phyloP scores from a whole-genome alignment of 2,113 vertebrate genomes.

The Smithornis capensis region DNA sequence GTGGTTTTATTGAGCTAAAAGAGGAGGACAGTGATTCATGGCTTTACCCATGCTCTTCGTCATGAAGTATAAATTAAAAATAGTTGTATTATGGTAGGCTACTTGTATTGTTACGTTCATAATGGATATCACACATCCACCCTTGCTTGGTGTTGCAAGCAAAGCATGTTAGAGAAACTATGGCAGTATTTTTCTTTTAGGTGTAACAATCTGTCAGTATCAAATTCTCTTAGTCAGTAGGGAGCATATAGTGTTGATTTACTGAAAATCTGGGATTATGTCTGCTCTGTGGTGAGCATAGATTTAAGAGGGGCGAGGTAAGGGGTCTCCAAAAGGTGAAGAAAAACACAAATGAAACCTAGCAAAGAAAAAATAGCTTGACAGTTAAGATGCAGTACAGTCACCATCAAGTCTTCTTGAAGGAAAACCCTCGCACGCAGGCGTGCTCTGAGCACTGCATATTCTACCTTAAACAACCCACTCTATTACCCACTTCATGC shows the following conservation, averaged over 20 bases:
- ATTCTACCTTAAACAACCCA: conserved; percentile 21
- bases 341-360: conserved; percentile 80
- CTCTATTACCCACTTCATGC: conserved; percentile 39
- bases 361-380: conserved; percentile 75
- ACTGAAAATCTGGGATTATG: conserved; percentile 85
- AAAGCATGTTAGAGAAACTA: conserved; percentile 66
- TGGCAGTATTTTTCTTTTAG: conserved; percentile 82
- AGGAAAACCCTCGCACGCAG: conserved; percentile 33
- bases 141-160: conserved; percentile 51
- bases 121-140: conserved; percentile 65
- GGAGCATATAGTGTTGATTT: conserved; percentile 84
- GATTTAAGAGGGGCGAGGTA: conserved; percentile 82
- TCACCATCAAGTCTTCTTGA: conserved; percentile 55
- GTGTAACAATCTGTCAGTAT: conserved; percentile 83
- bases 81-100: conserved; percentile 53
- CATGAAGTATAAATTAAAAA: conserved; percentile 63
- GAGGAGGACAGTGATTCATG: conserved; percentile 43
- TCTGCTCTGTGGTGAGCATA: conserved; percentile 78
- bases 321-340: conserved; percentile 80
- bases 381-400: conserved; percentile 76
- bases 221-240: conserved; percentile 83
- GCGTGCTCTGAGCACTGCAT: background rate
- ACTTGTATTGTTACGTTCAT: conserved; percentile 67
- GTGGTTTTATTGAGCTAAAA: conserved; percentile 53
- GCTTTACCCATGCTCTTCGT: conserved; percentile 30